These are phyloP conservation scores for Phylloscopus collybita DNA, from an alignment of 2,797 vertebrate genomes.

Conservation along the genomic window DNA sequence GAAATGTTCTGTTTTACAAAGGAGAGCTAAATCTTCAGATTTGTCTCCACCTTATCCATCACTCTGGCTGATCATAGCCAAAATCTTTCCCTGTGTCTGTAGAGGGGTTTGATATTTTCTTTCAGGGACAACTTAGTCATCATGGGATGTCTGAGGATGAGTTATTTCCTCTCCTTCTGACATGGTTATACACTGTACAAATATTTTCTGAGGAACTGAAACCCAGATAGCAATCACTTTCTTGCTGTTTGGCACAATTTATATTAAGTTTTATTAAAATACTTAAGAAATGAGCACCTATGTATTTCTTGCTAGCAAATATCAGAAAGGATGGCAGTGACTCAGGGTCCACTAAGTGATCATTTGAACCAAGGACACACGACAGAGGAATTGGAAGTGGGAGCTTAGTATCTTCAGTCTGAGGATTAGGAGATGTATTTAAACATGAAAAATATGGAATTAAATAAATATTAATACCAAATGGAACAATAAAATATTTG, in stretches of 20 bases:
- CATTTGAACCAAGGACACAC: background rate
- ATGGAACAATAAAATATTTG: background rate
- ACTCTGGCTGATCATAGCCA: background rate
- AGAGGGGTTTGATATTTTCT: background rate
- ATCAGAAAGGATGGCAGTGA: background rate
- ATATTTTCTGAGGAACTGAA: background rate
- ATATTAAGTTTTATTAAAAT: background rate
- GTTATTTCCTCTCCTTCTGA: background rate
- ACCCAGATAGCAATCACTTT: background rate
- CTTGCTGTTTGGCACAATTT: background rate
- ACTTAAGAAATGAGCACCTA: background rate
- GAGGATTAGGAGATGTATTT: background rate
- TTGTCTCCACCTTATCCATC: background rate
- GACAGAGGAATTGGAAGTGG: background rate
- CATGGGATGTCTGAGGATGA: background rate
- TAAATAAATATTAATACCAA: background rate
- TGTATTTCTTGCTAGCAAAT: background rate
- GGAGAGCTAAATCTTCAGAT: background rate
- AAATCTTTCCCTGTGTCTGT: background rate
- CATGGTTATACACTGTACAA: background rate
- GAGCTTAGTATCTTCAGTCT: background rate
- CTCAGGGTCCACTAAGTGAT: background rate
- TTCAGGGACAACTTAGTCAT: background rate
- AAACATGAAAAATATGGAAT: background rate
- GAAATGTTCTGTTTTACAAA: background rate